Percentiles rank a stretch among this genome's conserved stretches.
phyloP scores from a whole-genome alignment of 1,140 invertebrate genomes.

The Drosophila varians region DNA sequence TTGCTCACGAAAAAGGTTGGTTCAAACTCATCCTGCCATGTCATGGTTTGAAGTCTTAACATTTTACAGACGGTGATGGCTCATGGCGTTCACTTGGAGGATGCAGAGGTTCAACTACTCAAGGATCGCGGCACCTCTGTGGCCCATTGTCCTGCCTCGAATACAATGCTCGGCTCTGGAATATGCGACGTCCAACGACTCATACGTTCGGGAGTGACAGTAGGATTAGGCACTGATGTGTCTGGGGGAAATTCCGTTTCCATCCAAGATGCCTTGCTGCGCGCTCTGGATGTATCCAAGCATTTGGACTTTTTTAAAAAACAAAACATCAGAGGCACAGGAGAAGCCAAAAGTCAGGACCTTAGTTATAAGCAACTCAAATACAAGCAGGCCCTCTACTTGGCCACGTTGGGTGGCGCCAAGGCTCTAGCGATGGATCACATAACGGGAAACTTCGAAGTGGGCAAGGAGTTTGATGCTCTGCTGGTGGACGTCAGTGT shows the following conservation, averaged over 20 bases:
- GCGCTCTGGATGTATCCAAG: slow-evolving; percentile 89
- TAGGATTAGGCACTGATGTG: slow-evolving; percentile 96
- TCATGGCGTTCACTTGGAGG: slow-evolving; percentile 90
- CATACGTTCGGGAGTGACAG: slow-evolving; percentile 87
- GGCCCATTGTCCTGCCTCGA: slow-evolving; percentile 94
- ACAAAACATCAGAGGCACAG: slow-evolving; percentile 67
- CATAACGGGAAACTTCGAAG: slow-evolving; percentile 90
- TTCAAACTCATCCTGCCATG: background rate
- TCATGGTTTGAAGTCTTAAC: background rate
- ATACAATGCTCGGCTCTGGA: slow-evolving; percentile 92
- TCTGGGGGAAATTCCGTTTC: slow-evolving; percentile 91
- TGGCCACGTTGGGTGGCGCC: slow-evolving; percentile 94
- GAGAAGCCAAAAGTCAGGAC: slow-evolving; percentile 22
- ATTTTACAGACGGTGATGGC: slow-evolving; percentile 87
- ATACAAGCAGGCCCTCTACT: slow-evolving; percentile 91
- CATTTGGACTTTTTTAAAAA: slow-evolving; percentile 85
- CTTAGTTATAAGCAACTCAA: slow-evolving; percentile 85
- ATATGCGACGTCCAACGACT: slow-evolving; percentile 90
- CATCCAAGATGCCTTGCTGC: slow-evolving; percentile 90
- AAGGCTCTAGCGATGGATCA: slow-evolving; percentile 89
- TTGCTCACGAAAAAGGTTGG: slow-evolving; percentile 90
- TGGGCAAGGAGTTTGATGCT: slow-evolving; percentile 94
- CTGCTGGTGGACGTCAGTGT: slow-evolving; percentile 87
- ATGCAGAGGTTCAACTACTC: slow-evolving; percentile 90
- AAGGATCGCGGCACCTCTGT: slow-evolving; percentile 86